A percentile compares a stretch with the other conserved stretches of the same genome.
Conservation (phyloP, 1,140 invertebrate genomes). For the Meloidogyne exigua region DNA sequence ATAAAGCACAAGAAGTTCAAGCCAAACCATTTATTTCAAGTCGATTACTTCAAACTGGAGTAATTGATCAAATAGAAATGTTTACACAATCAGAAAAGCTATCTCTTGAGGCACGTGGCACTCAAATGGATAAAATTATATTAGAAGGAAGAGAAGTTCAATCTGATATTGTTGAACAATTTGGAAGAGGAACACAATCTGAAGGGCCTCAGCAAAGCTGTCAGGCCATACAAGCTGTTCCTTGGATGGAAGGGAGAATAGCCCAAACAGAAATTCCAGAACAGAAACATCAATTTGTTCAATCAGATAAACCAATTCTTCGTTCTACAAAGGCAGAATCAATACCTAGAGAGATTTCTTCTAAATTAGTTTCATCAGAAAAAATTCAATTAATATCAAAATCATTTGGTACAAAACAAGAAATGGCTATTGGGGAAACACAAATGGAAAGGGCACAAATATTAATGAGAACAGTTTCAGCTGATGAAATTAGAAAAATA, state of each 20-base stretch:
- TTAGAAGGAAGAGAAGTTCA: background rate
- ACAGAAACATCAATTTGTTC: background rate
- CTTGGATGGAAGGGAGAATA: background rate
- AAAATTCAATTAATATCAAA: background rate
- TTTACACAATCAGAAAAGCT: background rate
- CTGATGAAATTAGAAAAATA: conserved; percentile 1
- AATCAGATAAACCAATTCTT: background rate
- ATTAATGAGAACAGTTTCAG: conserved; percentile 1
- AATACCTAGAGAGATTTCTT: background rate
- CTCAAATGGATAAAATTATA: background rate
- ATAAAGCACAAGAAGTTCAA: background rate
- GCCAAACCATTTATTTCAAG: background rate
- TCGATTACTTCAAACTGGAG: background rate
- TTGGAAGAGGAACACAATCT: background rate
- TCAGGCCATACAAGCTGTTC: background rate
- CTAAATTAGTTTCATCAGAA: background rate
- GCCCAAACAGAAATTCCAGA: background rate
- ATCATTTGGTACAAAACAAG: background rate
- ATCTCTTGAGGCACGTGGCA: background rate
- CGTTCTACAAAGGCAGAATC: background rate
- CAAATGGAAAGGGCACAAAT: background rate
- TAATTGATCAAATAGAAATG: background rate
- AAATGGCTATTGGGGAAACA: background rate
- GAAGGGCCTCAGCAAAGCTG: background rate
- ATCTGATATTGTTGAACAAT: background rate